Conservation (phyloP, 1,140 invertebrate genomes). For the Drosophila eugracilis region DNA sequence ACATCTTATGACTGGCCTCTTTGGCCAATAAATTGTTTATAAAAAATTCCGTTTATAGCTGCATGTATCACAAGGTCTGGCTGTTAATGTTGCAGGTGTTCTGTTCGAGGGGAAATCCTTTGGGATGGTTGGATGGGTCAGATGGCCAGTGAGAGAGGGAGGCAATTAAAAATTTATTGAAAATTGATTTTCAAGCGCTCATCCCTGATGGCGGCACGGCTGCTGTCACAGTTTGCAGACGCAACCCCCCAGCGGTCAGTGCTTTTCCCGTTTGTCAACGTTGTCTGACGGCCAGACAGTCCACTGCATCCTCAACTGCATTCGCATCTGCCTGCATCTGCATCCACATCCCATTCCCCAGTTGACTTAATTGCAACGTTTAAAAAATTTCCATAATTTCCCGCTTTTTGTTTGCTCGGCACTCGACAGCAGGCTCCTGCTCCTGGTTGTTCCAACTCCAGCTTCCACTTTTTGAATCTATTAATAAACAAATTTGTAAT, state of each 20-base stretch:
- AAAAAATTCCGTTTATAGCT: constrained; percentile 24
- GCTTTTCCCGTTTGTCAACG: constrained; percentile 23
- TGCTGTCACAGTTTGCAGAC: constrained; percentile 13
- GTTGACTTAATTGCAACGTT: constrained; percentile 48
- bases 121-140: neutral
- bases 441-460: neutral
- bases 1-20: neutral
- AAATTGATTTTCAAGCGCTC: constrained; percentile 52
- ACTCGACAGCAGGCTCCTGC: constrained; percentile 7
- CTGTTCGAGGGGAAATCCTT: neutral
- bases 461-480: neutral
- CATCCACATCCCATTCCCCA: constrained; percentile 13
- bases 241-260: constrained; percentile 32
- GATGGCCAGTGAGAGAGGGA: neutral
- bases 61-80: constrained; percentile 7
- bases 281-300: constrained; percentile 34
- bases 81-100: constrained; percentile 9
- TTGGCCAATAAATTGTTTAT: neutral
- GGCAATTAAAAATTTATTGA: constrained; percentile 59
- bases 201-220: constrained; percentile 1
- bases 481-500: neutral
- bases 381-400: constrained; percentile 62
- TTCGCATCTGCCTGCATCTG: neutral
- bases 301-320: neutral
- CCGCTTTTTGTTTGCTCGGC: constrained; percentile 26